Base-by-base conservation (phyloP, 2,888 invertebrate genomes). In the Polydesmus complanatus region DNA sequence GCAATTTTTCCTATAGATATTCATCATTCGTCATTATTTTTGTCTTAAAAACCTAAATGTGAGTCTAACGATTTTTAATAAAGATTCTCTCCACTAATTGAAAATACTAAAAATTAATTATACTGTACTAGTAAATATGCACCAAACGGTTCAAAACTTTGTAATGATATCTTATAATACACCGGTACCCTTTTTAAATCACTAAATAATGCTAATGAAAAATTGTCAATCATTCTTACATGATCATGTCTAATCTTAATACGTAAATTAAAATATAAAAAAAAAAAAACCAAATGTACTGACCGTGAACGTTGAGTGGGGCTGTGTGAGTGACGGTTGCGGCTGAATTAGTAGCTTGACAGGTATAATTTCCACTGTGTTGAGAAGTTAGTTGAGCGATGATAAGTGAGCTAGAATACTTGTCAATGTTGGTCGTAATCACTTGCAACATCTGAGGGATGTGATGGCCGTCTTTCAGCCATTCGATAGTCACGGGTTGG, bases 391-490 rank as follows among this genome's bases (percentile, higher is more conserved):
- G 60, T 23, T 57, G 61, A 27, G 55, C 52, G 27, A 62, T 62
- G 53, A 52, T 54, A 3, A 62, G 54, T n/a, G 62, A 61, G 47
- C 60, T 62, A 47, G 62, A 27, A 27, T 62, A 60, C 22, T 49
- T 61, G 47, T 62, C 62, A 8, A 62, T n/a, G 48, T 61, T 54
- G 52, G 21, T 47, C 21, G 57, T 57, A 0, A 50, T 27, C 47
- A 61, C 60, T 47, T 58, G 49, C 27, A 61, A 22, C 51, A 56
- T 55, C 3, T 52, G 11, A 11, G 60, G 53, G 19, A 69, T 27
- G 5, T 68, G 68, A 53, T 69, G 66, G 60, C 74, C 75, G 68
- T 79, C 76, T 70, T 79, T 79, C 49, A 77, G 71, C 79, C 79
- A 74, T 55, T 61, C 65, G 54, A 73, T 67, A n/a, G 66, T 65